Conservation (phyloP, 2,888 invertebrate genomes). For the Acleris literana region DNA sequence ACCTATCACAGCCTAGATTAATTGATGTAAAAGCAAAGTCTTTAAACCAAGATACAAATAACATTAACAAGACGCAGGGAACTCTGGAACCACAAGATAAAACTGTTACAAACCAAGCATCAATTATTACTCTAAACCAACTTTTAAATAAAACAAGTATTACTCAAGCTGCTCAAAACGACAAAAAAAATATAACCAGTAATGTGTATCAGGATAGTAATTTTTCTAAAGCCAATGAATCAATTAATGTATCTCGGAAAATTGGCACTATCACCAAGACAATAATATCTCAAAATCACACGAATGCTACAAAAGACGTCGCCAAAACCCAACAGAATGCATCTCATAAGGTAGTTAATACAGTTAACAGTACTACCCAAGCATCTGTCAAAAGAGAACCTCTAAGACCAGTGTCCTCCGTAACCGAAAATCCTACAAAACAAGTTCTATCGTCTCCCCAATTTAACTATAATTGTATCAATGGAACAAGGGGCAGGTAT, state of each 20-base stretch:
- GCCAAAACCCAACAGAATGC: not conserved
- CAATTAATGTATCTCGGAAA: not conserved
- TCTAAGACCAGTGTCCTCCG: not conserved
- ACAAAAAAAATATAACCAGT: not conserved
- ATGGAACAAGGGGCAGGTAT: conserved; percentile 68
- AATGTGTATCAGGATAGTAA: not conserved
- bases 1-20: not conserved
- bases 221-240: not conserved
- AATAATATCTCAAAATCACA: not conserved
- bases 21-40: not conserved
- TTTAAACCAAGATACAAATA: not conserved
- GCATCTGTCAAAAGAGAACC: not conserved
- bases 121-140: not conserved
- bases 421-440: conserved; percentile 7
- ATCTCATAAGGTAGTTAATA: not conserved
- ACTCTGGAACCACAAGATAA: not conserved
- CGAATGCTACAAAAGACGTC: not conserved
- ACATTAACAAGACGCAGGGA: not conserved
- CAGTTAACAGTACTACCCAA: conserved; percentile 4
- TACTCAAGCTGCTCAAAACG: not conserved
- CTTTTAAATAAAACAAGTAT: not conserved
- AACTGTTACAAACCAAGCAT: not conserved
- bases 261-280: not conserved
- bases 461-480: conserved; percentile 50
- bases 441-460: not conserved